Evolutionary conservation across 53 echinoderm and acorn worm genomes (phyloP).

Genomic region (Stichopus horrens): DNA sequence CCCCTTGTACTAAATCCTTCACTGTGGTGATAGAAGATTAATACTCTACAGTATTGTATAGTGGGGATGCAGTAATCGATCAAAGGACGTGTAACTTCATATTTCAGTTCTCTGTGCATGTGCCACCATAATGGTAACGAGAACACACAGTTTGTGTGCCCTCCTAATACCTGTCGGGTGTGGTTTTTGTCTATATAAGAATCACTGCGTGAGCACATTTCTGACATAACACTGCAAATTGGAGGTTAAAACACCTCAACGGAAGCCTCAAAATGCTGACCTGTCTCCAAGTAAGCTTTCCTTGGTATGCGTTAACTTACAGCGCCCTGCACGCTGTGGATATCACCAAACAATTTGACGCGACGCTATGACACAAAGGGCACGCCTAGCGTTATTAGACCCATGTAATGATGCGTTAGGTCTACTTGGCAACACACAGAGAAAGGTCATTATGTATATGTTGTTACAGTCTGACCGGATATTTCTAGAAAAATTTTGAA

Average conservation of each 20-base stretch:
- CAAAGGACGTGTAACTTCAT: too few species aligned
- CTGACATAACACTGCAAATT: conserved; percentile 44
- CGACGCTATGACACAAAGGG: not conserved
- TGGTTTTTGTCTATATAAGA: conserved; percentile 8
- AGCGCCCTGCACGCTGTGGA: not conserved
- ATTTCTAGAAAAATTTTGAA: not conserved
- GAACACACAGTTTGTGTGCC: too few species aligned
- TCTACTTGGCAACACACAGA: not conserved
- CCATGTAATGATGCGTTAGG: not conserved
- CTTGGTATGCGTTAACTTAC: not conserved
- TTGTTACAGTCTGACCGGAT: not conserved
- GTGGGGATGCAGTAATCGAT: too few species aligned
- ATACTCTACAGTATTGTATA: too few species aligned
- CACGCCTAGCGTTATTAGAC: conserved; percentile 6
- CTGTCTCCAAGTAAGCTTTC: conserved; percentile 21
- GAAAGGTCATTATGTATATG: not conserved
- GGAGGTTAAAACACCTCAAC: conserved; percentile 39
- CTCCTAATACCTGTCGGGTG: not conserved
- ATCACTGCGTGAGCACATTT: conserved; percentile 39
- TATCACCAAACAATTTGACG: conserved; percentile 25
- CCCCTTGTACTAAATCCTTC: too few species aligned
- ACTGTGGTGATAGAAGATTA: too few species aligned
- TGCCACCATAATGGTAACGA: too few species aligned
- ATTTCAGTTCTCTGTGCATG: too few species aligned
- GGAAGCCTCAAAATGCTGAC: conserved; percentile 27